Evolutionary conservation across 2,888 invertebrate genomes (phyloP), one percentile per base, ranked within the genome.

Genomic region (Nomada ruficornis): DNA sequence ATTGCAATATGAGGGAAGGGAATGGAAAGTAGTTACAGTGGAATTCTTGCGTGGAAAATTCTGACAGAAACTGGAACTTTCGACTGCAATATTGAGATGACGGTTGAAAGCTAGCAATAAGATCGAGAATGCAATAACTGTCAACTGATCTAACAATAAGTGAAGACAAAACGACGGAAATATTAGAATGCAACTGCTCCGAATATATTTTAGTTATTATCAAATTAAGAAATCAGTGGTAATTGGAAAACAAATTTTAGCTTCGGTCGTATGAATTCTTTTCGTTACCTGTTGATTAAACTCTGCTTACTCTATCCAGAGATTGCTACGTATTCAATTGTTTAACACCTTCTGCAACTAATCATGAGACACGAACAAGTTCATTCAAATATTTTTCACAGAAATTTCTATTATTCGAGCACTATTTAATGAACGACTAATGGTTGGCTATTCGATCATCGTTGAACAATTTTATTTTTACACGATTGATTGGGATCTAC

Each of bases 211-310:
- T 15, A 2, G 47, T 47, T 47, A 15, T 13, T 15, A 47, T 57
- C 18, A 52, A 29, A 52, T n/a, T 13, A 15, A 47, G 47, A 11
- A 42, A 55, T 68, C 9, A 55, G 3, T 20, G 0, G 29, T 2
- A 36, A 4, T 15, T 4, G 29, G 2, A 15, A 36, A 18, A 55
- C 18, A 2, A 4, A 18, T 42, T 29, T 10, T 1, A 9, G 15
- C 18, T 18, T 1, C 7, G 13, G 0, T 3, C 9, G 36, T n/a
- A 20, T 54, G 29, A n/a, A 67, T 3, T 20, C 1, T 20, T 15
- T 20, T 20, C 20, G 2, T 4, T 55, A 42, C 54, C 54, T 68
- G 67, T 54, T 68, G 52, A 67, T 67, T 67, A 23, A 36, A 20
- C 15, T 11, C 11, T 5, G 13, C 52, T 54, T 18, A 11, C 4